phyloP scores from a whole-genome alignment of 2,797 vertebrate species.

The Carapus acus region DNA sequence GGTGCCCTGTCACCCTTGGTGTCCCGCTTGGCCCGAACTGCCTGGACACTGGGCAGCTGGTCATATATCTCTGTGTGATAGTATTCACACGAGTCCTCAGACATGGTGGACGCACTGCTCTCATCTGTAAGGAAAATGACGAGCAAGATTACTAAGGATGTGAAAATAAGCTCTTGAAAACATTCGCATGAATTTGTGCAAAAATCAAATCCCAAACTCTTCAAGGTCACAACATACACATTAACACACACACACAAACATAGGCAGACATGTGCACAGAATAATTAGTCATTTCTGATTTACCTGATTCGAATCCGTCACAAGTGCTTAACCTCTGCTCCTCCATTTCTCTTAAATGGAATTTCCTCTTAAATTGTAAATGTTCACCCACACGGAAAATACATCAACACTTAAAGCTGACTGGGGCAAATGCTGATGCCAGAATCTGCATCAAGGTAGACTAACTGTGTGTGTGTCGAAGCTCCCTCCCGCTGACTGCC shows the following conservation, averaged over 20 bases:
- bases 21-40: constrained; percentile 26
- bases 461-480: neutral
- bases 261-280: neutral
- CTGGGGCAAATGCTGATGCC: constrained; percentile 19
- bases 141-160: neutral
- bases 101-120: constrained; percentile 47
- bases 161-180: neutral
- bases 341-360: constrained; percentile 40
- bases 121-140: constrained; percentile 46
- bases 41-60: constrained; percentile 63
- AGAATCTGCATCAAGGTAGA: constrained; percentile 2
- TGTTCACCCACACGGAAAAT: neutral
- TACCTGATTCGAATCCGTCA: constrained; percentile 63
- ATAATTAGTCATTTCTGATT: constrained; percentile 8
- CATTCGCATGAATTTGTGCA: too few species aligned
- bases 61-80: constrained; percentile 63
- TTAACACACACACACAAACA: neutral
- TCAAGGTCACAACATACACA: too few species aligned
- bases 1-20: constrained; percentile 7
- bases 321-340: constrained; percentile 20
- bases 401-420: constrained; percentile 2
- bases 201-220: too few species aligned
- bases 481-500: neutral
- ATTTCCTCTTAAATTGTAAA: constrained; percentile 26
- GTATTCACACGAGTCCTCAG: constrained; percentile 59